These are phyloP conservation scores for Drosophila monieri DNA, from an alignment of 2,888 invertebrate species.

Conservation along the genomic window DNA sequence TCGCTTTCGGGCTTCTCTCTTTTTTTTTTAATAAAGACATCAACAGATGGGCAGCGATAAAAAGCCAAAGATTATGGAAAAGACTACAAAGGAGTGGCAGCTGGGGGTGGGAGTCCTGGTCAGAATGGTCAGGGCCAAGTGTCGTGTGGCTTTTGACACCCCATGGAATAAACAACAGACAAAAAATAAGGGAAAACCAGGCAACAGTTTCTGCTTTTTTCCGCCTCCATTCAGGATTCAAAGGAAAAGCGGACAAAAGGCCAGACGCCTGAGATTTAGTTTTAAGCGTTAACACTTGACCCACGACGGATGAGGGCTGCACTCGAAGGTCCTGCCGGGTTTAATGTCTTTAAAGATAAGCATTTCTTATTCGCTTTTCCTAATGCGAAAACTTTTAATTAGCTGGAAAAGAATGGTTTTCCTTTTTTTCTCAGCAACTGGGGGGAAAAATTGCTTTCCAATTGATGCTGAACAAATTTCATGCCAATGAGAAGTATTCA, in stretches of 20 bases:
- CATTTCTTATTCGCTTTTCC: conserved; percentile 25
- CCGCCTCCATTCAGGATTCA: conserved; percentile 36
- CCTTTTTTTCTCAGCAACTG: too few species aligned
- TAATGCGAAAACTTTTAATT: conserved; percentile 46
- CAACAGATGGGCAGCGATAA: conserved; percentile 80
- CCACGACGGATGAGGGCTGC: conserved; percentile 12
- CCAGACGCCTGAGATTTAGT: conserved; percentile 43
- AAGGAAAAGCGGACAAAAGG: conserved; percentile 37
- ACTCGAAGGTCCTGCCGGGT: conserved; percentile 14
- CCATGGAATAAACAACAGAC: conserved; percentile 3
- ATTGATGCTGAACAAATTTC: conserved; percentile 29
- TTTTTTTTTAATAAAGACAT: conserved; percentile 77
- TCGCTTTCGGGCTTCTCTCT: conserved; percentile 9
- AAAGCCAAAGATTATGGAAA: conserved; percentile 81
- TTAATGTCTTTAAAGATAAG: conserved; percentile 65
- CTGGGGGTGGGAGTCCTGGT: conserved; percentile 5
- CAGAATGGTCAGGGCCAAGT: conserved; percentile 15
- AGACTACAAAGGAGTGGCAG: conserved; percentile 35
- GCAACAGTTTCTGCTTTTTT: conserved; percentile 31
- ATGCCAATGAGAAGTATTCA: conserved; percentile 3
- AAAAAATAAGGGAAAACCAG: conserved; percentile 5
- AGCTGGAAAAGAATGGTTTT: conserved; percentile 11
- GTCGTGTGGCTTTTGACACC: conserved; percentile 37
- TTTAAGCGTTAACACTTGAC: conserved; percentile 37
- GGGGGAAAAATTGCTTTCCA: conserved; percentile 1